Conservation (phyloP, 2,888 invertebrate genomes). For the Phoenoteleia sp. region DNA sequence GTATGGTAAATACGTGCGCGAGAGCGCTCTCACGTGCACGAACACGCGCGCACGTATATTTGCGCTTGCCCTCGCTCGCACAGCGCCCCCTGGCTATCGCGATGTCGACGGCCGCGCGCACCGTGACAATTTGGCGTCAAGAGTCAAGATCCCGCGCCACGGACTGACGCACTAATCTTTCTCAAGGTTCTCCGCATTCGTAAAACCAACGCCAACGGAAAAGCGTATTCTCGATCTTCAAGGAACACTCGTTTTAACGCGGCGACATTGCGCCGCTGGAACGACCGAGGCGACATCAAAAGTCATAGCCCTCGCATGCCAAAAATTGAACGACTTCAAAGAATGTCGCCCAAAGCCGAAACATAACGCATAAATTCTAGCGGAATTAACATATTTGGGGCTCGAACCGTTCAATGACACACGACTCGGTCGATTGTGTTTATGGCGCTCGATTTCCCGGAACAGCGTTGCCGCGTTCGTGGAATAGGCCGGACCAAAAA, state of each 20-base stretch:
- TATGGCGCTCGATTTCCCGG: slow-evolving; percentile 33
- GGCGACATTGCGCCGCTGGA: neutral
- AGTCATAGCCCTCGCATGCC: neutral
- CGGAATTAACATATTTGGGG: slow-evolving; percentile 43
- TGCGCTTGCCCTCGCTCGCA: slow-evolving; percentile 38
- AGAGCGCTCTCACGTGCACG: slow-evolving; percentile 5
- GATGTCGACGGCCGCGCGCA: slow-evolving; percentile 62
- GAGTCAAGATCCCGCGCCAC: slow-evolving; percentile 50
- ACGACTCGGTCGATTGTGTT: slow-evolving; percentile 11
- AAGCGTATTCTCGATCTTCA: slow-evolving; percentile 42
- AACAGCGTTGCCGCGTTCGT: slow-evolving; percentile 44
- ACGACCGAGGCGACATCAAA: neutral
- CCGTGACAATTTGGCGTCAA: slow-evolving; percentile 68
- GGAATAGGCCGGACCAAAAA: slow-evolving; percentile 45
- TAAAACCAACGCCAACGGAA: slow-evolving; percentile 38
- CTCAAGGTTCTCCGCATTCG: slow-evolving; percentile 58
- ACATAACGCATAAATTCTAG: slow-evolving; percentile 32
- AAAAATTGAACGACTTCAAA: slow-evolving; percentile 35
- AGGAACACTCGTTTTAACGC: slow-evolving; percentile 17
- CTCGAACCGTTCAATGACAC: slow-evolving; percentile 39
- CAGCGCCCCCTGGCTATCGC: slow-evolving; percentile 55
- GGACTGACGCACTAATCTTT: slow-evolving; percentile 65
- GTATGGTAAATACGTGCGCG: slow-evolving; percentile 51
- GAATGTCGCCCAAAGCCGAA: neutral
- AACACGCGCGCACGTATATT: slow-evolving; percentile 12